Conservation (phyloP, 2,113 vertebrate genomes). For the Otis tarda region DNA sequence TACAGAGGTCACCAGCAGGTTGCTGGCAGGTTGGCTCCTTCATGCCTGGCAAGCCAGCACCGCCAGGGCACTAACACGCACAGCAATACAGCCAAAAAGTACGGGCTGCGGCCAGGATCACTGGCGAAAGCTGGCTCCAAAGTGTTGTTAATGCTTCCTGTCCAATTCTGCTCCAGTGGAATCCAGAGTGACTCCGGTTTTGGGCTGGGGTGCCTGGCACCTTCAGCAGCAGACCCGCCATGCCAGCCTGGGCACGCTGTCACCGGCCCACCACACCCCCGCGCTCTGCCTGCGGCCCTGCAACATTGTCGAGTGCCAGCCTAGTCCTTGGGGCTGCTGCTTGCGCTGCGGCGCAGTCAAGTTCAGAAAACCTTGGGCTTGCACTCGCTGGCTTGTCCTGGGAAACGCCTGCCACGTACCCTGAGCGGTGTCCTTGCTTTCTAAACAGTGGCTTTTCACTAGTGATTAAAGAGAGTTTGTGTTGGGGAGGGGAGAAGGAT, state of each 20-base stretch:
- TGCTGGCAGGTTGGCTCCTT: not conserved
- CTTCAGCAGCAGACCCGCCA: not conserved
- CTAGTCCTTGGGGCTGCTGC: not conserved
- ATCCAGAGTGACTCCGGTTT: not conserved
- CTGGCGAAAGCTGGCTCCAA: not conserved
- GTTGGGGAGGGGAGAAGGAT: not conserved
- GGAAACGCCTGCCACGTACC: not conserved
- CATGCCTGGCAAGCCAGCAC: not conserved
- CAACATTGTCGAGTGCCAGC: accelerated
- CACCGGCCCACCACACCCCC: not conserved
- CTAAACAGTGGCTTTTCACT: conserved; percentile 21
- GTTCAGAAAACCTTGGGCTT: not conserved
- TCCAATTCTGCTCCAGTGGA: not conserved
- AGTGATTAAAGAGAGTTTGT: not conserved
- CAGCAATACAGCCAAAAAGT: not conserved
- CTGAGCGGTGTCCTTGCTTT: not conserved
- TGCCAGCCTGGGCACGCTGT: not conserved
- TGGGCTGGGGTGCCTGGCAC: not conserved
- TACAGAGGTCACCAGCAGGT: not conserved
- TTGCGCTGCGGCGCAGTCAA: not conserved
- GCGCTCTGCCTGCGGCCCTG: not conserved
- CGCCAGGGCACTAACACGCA: accelerated
- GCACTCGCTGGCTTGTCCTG: not conserved
- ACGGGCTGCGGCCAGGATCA: not conserved
- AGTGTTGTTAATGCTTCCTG: not conserved